Evolutionary conservation across 2,888 invertebrate genomes (phyloP).

Genomic region (Conchocele bisecta): DNA sequence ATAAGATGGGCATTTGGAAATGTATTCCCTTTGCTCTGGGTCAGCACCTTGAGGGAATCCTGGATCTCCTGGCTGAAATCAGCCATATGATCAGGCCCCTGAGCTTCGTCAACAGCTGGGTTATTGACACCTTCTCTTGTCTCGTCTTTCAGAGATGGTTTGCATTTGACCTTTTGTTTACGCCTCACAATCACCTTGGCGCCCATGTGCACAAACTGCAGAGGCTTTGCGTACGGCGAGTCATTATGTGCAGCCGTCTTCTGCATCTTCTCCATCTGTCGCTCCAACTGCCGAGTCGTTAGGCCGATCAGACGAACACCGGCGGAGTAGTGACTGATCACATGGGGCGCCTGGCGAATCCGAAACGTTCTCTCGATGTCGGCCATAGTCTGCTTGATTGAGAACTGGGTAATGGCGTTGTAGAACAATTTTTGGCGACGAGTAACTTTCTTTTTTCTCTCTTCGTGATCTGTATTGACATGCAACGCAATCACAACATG

Average conservation of each 20-base stretch:
- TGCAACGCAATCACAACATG: too few relatives aligned
- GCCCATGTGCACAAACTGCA: slow-evolving; percentile 59
- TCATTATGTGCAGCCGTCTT: slow-evolving; percentile 59
- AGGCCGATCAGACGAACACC: slow-evolving; percentile 71
- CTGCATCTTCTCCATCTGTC: slow-evolving; percentile 65
- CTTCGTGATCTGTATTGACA: slow-evolving; percentile 29
- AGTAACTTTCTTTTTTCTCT: slow-evolving; percentile 44
- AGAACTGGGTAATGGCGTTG: slow-evolving; percentile 69
- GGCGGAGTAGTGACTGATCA: slow-evolving; percentile 72
- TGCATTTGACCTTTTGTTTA: neutral
- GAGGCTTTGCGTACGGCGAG: slow-evolving; percentile 73
- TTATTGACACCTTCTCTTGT: too few relatives aligned
- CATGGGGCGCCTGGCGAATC: slow-evolving; percentile 62
- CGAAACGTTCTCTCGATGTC: slow-evolving; percentile 59
- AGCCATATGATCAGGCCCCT: slow-evolving; percentile 1
- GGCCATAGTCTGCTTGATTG: slow-evolving; percentile 62
- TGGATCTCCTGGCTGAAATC: slow-evolving; percentile 48
- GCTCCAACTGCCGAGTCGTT: slow-evolving; percentile 66
- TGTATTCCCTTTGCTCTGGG: slow-evolving; percentile 42
- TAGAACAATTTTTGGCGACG: slow-evolving; percentile 67
- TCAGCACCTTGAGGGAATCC: slow-evolving; percentile 49
- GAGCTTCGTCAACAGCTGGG: too few relatives aligned
- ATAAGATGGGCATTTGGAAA: slow-evolving; percentile 55
- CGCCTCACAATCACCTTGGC: neutral
- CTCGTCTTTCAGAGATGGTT: too few relatives aligned